These are phyloP conservation scores for Barnardius zonarius DNA, from an alignment of 2,113 vertebrate species.

Conservation along the genomic window DNA sequence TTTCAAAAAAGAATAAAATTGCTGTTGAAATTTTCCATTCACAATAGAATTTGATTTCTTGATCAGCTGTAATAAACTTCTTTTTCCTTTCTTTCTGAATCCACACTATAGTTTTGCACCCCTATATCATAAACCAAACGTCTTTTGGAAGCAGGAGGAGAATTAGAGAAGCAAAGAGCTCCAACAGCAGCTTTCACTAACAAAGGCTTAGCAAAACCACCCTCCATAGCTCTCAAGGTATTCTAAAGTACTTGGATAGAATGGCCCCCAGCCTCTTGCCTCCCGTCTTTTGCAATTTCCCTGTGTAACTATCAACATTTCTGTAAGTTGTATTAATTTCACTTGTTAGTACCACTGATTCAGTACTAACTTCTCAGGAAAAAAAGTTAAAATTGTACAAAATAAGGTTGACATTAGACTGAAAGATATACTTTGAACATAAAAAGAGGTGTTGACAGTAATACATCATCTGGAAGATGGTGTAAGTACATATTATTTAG, in stretches of 20 bases:
- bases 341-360: background rate
- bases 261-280: background rate
- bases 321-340: background rate
- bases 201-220: background rate
- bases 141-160: background rate
- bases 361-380: background rate
- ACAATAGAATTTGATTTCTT: background rate
- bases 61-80: background rate
- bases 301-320: background rate
- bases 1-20: background rate
- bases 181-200: background rate
- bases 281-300: background rate
- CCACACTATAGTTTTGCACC: background rate
- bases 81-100: background rate
- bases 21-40: background rate
- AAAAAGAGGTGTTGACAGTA: background rate
- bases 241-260: background rate
- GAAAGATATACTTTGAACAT: background rate
- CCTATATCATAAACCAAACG: background rate
- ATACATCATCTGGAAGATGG: background rate
- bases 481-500: background rate
- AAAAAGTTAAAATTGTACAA: background rate
- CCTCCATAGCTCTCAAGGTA: background rate
- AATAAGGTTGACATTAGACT: background rate
- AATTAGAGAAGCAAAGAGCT: background rate